Evolutionary conservation across 1,140 invertebrate genomes (phyloP), one percentile per base, ranked within the genome.

Genomic region (Polyergus mexicanus): DNA sequence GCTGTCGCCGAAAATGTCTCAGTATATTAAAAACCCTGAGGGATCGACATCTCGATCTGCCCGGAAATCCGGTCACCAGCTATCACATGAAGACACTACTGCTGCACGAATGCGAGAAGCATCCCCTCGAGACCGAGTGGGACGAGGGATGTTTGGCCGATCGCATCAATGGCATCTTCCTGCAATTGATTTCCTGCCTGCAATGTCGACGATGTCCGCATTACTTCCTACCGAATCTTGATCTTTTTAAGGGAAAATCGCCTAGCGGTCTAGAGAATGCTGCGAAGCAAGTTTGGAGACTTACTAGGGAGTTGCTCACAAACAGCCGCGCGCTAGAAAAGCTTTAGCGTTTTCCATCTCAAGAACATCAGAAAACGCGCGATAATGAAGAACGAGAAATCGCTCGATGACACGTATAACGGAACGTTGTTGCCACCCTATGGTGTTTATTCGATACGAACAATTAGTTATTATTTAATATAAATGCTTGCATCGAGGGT

Each of bases 101-200:
- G 32, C 95, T 99, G 28, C 99, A 98, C 95, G 98, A 99, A 94
- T 99, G 98, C 94, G 98, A 99, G 95, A 99, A 99, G 93, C 98
- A 99, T 95, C 98, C 98, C 0, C 93, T 97, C 28, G 98, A 99
- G 93, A 95, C 97, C 76, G 98, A 99, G 93, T 99, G 98, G 98
- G 98, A 99, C 93, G 98, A 99, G 91, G 96, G 97, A 5, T 98
- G 97, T 92, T 95, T 99, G 54, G 98, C 97, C 0, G 98, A 99
- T 95, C 96, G 98, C 41, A 98, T 99, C 88, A 98, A 98, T 93
- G 98, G 98, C n/a, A 98, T 99, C 86, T 97, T 99, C n/a, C 95
- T 99, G 58, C 98, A 99, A 94, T 95, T 99, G 71, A 99, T 99
- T 89, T 99, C 98, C 10, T 99, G 98, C 94, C 96, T 99, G 41